Percentiles rank a stretch among this genome's conserved stretches.
Evolutionary conservation across 2,113 vertebrate genomes (phyloP).

Genomic region (Uria aalge): DNA sequence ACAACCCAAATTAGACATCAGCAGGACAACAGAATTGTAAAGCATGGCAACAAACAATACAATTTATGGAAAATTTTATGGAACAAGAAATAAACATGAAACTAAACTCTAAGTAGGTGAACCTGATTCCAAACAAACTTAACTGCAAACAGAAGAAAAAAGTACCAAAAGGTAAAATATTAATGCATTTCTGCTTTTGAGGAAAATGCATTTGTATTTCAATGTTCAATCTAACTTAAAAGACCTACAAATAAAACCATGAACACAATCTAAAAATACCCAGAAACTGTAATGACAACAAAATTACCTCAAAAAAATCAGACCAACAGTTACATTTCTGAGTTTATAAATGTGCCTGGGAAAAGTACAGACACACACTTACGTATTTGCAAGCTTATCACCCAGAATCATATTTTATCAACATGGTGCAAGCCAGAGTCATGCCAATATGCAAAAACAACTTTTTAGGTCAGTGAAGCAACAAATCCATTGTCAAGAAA

Average conservation of each 20-base stretch:
- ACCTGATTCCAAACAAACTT: neutral
- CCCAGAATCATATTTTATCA: neutral
- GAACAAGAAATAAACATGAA: neutral
- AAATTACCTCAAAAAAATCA: neutral
- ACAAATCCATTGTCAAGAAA: slow-evolving; percentile 57
- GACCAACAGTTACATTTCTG: neutral
- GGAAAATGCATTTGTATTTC: neutral
- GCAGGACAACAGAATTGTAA: slow-evolving; percentile 47
- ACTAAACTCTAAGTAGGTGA: neutral
- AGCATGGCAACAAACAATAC: slow-evolving; percentile 36
- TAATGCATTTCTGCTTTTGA: neutral
- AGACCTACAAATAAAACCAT: neutral
- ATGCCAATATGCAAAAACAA: slow-evolving; percentile 9
- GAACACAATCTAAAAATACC: neutral
- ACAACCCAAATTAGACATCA: slow-evolving; percentile 61
- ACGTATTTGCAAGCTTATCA: neutral
- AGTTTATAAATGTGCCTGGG: neutral
- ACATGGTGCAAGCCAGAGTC: neutral
- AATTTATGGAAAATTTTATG: neutral
- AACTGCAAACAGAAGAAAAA: neutral
- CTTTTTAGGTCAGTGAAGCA: slow-evolving; percentile 63
- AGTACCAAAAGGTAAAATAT: neutral
- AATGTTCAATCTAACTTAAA: neutral
- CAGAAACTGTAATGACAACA: neutral
- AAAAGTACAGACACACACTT: neutral